Percentiles rank a stretch among this genome's conserved stretches.
These are phyloP conservation scores for Gymnocypris eckloni DNA, from an alignment of 2,797 vertebrate species.

Conservation along the genomic window DNA sequence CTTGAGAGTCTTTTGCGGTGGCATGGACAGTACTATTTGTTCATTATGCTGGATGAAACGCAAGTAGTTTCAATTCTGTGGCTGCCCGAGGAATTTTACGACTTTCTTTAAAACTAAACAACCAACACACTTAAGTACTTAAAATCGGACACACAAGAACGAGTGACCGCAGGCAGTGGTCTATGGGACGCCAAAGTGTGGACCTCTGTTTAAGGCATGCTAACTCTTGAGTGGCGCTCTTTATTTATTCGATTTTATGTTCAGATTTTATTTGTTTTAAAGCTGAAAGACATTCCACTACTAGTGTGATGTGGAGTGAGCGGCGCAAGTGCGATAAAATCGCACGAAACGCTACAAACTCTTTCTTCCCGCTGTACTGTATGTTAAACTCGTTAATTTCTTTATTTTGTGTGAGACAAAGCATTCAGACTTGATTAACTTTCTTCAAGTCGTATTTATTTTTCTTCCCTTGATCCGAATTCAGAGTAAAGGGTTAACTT, in stretches of 20 bases:
- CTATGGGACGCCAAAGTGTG: conserved; percentile 25
- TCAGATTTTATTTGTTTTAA: conserved; percentile 39
- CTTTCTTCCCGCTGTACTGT: conserved; percentile 24
- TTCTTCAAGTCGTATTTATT: conserved; percentile 48
- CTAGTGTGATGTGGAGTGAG: conserved; percentile 57
- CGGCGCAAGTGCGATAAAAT: background rate
- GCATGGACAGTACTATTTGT: conserved; percentile 70
- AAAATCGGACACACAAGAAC: conserved; percentile 30
- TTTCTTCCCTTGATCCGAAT: conserved; percentile 6
- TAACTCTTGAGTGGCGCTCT: conserved; percentile 65
- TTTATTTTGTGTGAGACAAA: background rate
- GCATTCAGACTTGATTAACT: conserved; percentile 13
- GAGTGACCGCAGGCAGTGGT: conserved; percentile 21
- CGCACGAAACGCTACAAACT: background rate
- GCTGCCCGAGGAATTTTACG: conserved; percentile 50
- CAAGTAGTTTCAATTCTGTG: conserved; percentile 62
- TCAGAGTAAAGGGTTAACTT: conserved; percentile 22
- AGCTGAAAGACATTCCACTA: conserved; percentile 73
- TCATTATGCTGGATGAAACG: conserved; percentile 67
- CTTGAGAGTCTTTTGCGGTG: conserved; percentile 65
- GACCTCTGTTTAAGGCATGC: conserved; percentile 62
- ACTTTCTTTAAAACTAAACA: conserved; percentile 48
- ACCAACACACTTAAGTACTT: conserved; percentile 32
- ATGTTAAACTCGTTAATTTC: background rate
- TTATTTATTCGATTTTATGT: conserved; percentile 71